A percentile compares a stretch with the other conserved stretches of the same genome.
These are phyloP conservation scores for Spinibarbus caldwelli DNA, from an alignment of 2,797 vertebrate species.

Conservation along the genomic window DNA sequence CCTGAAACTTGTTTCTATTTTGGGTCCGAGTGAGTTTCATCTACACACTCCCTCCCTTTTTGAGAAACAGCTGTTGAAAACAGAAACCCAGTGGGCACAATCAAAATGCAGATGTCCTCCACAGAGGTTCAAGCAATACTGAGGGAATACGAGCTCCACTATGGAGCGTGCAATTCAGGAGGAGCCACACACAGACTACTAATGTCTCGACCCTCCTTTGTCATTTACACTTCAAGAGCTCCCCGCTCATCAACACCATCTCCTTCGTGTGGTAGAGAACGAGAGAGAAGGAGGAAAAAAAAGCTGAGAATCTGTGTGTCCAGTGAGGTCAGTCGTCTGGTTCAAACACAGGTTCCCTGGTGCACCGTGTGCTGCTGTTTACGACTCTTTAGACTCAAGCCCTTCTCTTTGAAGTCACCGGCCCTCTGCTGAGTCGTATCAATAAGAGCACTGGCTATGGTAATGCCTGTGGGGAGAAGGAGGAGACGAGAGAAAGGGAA, in stretches of 20 bases:
- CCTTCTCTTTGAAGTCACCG: constrained; percentile 88
- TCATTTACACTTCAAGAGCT: constrained; percentile 50
- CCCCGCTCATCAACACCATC: constrained; percentile 1
- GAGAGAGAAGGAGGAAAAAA: neutral
- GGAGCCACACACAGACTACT: constrained; percentile 33
- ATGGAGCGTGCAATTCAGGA: constrained; percentile 44
- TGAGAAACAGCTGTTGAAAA: constrained; percentile 32
- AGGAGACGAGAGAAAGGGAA: constrained; percentile 12
- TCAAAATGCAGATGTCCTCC: constrained; percentile 39
- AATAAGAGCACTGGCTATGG: constrained; percentile 90
- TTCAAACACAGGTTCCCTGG: constrained; percentile 93
- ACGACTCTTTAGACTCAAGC: constrained; percentile 85
- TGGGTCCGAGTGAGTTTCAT: constrained; percentile 3
- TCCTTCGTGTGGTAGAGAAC: neutral
- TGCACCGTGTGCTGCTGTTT: constrained; percentile 87
- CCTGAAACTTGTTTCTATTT: neutral
- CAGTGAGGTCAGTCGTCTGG: constrained; percentile 37
- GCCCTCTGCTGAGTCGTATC: constrained; percentile 90
- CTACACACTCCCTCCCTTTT: neutral
- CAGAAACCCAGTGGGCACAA: constrained; percentile 10
- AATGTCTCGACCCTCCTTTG: constrained; percentile 35
- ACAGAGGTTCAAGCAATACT: constrained; percentile 39
- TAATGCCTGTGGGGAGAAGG: constrained; percentile 80
- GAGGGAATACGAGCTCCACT: constrained; percentile 36
- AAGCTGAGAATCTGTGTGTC: constrained; percentile 24